These are phyloP conservation scores for Melanotaenia trifasciata DNA, from an alignment of 2,797 vertebrate species.

Conservation along the genomic window DNA sequence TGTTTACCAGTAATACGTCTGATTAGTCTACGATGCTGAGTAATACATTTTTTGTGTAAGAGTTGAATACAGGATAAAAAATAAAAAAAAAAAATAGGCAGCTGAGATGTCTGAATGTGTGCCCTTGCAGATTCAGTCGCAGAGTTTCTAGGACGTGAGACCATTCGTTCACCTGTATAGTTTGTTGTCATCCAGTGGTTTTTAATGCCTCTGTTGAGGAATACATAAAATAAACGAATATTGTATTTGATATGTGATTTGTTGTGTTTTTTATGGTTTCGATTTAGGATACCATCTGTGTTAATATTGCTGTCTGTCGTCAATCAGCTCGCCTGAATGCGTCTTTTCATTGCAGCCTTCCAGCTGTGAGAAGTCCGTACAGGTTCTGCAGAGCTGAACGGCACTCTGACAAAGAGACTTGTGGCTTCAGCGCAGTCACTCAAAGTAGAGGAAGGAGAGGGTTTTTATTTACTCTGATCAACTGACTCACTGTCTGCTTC, in stretches of 20 bases:
- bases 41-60: conserved; percentile 8
- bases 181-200: conserved; percentile 63
- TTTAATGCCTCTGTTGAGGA: conserved; percentile 67
- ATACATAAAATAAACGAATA: conserved; percentile 69
- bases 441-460: conserved; percentile 9
- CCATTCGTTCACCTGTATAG: conserved; percentile 50
- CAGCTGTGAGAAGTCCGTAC: conserved; percentile 30
- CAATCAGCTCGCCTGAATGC: conserved; percentile 16
- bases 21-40: conserved; percentile 1
- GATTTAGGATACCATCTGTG: not conserved
- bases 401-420: conserved; percentile 43
- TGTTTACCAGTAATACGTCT: not conserved
- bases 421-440: conserved; percentile 25
- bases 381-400: conserved; percentile 21
- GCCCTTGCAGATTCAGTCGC: conserved; percentile 28
- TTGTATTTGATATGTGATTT: conserved; percentile 55
- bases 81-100: conserved; percentile 2
- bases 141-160: conserved; percentile 33
- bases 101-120: conserved; percentile 17
- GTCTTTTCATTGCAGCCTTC: conserved; percentile 23
- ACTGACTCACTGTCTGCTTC: not conserved
- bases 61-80: not conserved
- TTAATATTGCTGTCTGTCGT: not conserved
- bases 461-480: conserved; percentile 23
- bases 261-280: not conserved